phyloP scores from a whole-genome alignment of 1,140 invertebrate genomes.

The Drosophila prosaltans region DNA sequence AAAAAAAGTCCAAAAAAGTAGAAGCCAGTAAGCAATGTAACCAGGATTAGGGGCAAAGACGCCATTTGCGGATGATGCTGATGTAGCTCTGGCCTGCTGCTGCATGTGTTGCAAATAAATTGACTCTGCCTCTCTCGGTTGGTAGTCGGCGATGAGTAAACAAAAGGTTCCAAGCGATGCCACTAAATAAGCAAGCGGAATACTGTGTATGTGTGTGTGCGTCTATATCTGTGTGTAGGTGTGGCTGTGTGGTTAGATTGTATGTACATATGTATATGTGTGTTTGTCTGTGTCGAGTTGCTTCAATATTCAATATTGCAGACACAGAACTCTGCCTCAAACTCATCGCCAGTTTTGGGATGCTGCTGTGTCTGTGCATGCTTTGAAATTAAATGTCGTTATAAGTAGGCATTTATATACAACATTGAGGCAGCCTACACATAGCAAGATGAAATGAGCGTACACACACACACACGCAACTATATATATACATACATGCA shows the following conservation, averaged over 20 bases:
- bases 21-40: background rate
- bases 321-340: constrained; percentile 44
- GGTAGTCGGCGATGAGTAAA: constrained; percentile 54
- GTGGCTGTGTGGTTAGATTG: constrained; percentile 1
- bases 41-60: constrained; percentile 73
- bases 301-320: constrained; percentile 76
- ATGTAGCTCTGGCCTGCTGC: constrained; percentile 3
- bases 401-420: constrained; percentile 81
- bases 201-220: background rate
- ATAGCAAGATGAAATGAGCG: constrained; percentile 22
- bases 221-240: constrained; percentile 14
- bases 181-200: constrained; percentile 18
- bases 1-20: background rate
- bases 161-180: constrained; percentile 45
- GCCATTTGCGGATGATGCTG: constrained; percentile 49
- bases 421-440: constrained; percentile 22
- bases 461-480: constrained; percentile 12
- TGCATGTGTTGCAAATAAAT: constrained; percentile 75
- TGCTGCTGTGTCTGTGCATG: constrained; percentile 60
- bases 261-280: constrained; percentile 20
- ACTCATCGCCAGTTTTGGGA: constrained; percentile 22
- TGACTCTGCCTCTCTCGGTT: constrained; percentile 69
- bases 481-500: constrained; percentile 24
- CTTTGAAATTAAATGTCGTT: constrained; percentile 79
- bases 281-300: constrained; percentile 38